These are phyloP conservation scores for Corydoras sp. DNA, from an alignment of 2,113 vertebrate genomes.

Conservation along the genomic window DNA sequence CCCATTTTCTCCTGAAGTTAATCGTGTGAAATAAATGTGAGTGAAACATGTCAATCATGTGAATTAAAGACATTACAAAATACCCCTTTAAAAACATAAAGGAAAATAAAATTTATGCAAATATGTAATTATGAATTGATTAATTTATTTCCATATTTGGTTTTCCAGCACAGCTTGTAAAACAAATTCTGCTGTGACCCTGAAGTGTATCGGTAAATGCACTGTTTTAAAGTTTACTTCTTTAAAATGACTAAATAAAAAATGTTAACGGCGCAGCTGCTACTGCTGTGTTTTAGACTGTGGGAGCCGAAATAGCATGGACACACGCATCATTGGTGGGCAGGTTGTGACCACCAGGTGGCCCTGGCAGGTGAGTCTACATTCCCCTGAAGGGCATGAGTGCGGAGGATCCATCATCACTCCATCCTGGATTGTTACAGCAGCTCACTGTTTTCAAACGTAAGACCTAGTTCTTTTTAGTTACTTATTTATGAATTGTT, in stretches of 20 bases:
- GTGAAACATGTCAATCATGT: too few relatives aligned
- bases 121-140: too few relatives aligned
- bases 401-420: slow-evolving; percentile 86
- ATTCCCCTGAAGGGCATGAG: slow-evolving; percentile 61
- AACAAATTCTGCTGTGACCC: too few relatives aligned
- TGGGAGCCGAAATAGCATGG: slow-evolving; percentile 47
- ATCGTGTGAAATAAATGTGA: too few relatives aligned
- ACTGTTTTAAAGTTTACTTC: not conserved
- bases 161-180: too few relatives aligned
- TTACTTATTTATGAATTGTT: too few relatives aligned
- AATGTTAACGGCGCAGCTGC: too few relatives aligned
- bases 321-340: slow-evolving; percentile 78
- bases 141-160: not conserved
- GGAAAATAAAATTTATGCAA: too few relatives aligned
- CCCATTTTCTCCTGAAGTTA: too few relatives aligned
- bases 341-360: slow-evolving; percentile 59
- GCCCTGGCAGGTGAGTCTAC: slow-evolving; percentile 95
- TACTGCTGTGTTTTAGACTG: slow-evolving; percentile 61
- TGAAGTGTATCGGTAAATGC: not conserved
- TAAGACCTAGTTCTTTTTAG: slow-evolving; percentile 52
- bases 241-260: too few relatives aligned
- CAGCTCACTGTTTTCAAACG: slow-evolving; percentile 83
- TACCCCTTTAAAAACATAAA: too few relatives aligned
- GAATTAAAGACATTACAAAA: too few relatives aligned
- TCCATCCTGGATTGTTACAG: slow-evolving; percentile 77